A percentile compares a stretch with the other conserved stretches of the same genome.
phyloP scores from a whole-genome alignment of 2,113 vertebrate genomes.

The Oreochromis niloticus region DNA sequence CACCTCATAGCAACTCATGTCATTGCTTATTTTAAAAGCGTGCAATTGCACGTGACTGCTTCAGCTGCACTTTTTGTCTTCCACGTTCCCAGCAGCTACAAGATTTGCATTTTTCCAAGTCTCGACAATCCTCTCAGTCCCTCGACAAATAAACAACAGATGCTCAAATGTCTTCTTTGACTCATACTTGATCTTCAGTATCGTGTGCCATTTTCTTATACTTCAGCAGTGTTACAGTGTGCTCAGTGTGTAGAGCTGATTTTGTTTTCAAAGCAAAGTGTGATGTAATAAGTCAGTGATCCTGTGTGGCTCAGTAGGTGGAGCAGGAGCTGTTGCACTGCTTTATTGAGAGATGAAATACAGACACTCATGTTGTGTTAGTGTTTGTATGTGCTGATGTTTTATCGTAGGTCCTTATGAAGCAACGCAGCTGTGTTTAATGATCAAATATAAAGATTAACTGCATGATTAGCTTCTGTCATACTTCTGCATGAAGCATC shows the following conservation, averaged over 20 bases:
- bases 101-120: conserved; percentile 24
- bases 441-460: background rate
- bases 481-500: background rate
- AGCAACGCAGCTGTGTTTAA: background rate
- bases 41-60: background rate
- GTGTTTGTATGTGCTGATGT: background rate
- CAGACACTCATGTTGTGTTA: background rate
- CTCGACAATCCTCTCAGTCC: conserved; percentile 34
- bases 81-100: background rate
- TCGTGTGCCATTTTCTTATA: conserved; percentile 15
- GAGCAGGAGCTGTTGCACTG: conserved; percentile 8
- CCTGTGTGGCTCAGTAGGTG: conserved; percentile 11
- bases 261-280: conserved; percentile 32
- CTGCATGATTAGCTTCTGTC: background rate
- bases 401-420: background rate
- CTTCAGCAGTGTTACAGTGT: conserved; percentile 2
- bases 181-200: conserved; percentile 42
- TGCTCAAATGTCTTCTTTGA: conserved; percentile 66
- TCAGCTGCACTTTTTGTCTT: background rate
- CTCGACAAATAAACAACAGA: conserved; percentile 55
- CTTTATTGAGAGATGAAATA: conserved; percentile 1
- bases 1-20: background rate
- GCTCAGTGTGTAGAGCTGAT: background rate
- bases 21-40: background rate
- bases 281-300: conserved; percentile 44